Evolutionary conservation across 92 coral and sea anemone species (phyloP).

Genomic region (Chrysogorgia sp.): DNA sequence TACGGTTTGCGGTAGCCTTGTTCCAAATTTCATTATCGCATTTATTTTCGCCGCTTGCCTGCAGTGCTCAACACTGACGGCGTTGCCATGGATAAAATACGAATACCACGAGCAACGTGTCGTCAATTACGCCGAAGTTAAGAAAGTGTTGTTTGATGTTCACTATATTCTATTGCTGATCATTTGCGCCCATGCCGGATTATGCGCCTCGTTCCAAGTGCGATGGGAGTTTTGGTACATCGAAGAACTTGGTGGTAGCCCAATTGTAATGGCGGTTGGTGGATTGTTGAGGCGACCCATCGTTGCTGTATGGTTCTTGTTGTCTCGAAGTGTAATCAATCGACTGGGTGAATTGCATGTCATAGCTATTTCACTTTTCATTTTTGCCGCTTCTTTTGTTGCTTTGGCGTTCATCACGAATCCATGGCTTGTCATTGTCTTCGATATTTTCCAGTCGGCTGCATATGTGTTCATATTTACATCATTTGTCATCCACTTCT

Average conservation of each 20-base stretch:
- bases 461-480: background rate
- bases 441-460: conserved; percentile 5
- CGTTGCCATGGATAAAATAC: conserved; percentile 17
- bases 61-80: background rate
- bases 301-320: background rate
- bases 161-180: background rate
- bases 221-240: conserved; percentile 35
- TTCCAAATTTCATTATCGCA: background rate
- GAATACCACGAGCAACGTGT: conserved; percentile 19
- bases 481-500: conserved; percentile 14
- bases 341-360: conserved; percentile 7
- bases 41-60: conserved; percentile 5
- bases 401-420: conserved; percentile 1
- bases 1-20: conserved; percentile 1
- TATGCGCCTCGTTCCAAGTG: conserved; percentile 5
- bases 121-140: background rate
- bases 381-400: background rate
- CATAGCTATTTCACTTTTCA: conserved; percentile 6
- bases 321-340: background rate
- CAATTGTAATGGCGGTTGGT: conserved; percentile 4
- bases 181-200: conserved; percentile 7
- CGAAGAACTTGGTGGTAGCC: conserved; percentile 6
- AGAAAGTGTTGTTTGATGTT: background rate
- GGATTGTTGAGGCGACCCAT: background rate
- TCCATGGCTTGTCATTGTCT: conserved; percentile 11